Evolutionary conservation across 30 jellyfish, hydroid and myxozoan genomes (phyloP), one percentile per base, ranked within the genome.

Genomic region (Hydractinia echinata): DNA sequence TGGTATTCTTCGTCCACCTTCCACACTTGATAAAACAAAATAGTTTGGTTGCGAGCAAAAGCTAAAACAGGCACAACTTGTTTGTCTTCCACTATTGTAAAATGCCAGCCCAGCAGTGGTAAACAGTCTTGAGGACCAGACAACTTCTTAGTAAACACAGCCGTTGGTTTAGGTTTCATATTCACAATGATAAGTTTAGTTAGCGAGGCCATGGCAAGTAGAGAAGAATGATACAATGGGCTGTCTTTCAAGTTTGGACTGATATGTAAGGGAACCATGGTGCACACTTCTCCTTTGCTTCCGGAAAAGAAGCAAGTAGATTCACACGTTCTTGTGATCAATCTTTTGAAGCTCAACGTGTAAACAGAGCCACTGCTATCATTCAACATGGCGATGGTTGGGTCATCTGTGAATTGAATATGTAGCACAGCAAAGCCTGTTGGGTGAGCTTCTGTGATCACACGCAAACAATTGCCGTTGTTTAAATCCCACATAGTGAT

Each of bases 281-380:
- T 77, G 74, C 99, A 94, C 50, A 88, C 99, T 74, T 94, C 99
- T 10, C 99, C 99, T 79, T 88, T 94, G 89, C 99, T 94, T 52
- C 99, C 99, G 4, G 96, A 87, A 81, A 94, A 94, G 88, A 94
- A 94, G 78, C 99, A 94, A 6, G 85, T 76, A 4, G 99, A 94
- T 66, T 94, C 99, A 71, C 96, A 88, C 58, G 97, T 94, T n/a
- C 99, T 54, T 5, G 97, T 94, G 53, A 94, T 68, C 72, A 88
- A 66, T 20, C 99, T 82, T 49, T 91, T 89, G 53, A 94, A 94
- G 73, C 86, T 94, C 82, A 94, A 64, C 67, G 92, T 87, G 92
- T 94, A 94, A 70, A 94, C 99, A 8, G 99, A 94, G 62, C 99
- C 99, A 85, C 97, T 88, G 89, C 99, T 94, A 78, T 94, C 99